phyloP scores from a whole-genome alignment of 2,888 invertebrate genomes.

The Drosophila subquinaria region DNA sequence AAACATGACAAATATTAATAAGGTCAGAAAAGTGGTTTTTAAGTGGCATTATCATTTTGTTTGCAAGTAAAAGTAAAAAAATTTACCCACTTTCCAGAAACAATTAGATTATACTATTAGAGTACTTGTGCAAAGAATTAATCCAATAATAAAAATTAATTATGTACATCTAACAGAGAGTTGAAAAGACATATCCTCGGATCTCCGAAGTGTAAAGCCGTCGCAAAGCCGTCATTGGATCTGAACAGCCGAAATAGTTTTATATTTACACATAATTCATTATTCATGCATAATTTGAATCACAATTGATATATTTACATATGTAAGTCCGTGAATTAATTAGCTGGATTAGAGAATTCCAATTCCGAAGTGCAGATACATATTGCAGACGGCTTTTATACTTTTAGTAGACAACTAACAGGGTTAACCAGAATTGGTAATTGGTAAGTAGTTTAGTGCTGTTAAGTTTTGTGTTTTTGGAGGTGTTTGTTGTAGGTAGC shows the following conservation, averaged over 20 bases:
- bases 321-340: background rate
- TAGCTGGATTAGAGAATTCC: background rate
- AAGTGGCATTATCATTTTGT: no score
- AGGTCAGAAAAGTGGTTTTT: conserved; percentile 1
- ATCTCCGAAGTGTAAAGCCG: background rate
- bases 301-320: background rate
- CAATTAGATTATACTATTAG: background rate
- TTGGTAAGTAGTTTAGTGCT: background rate
- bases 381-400: background rate
- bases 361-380: background rate
- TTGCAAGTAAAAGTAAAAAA: background rate
- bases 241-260: background rate
- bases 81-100: background rate
- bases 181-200: conserved; percentile 7
- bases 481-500: background rate
- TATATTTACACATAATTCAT: background rate
- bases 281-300: background rate
- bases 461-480: background rate
- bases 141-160: background rate
- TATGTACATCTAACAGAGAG: background rate
- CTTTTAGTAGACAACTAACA: background rate
- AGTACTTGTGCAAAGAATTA: conserved; percentile 11
- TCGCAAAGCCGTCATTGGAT: background rate
- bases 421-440: background rate
- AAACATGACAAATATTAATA: conserved; percentile 1